Percentiles rank a stretch among this genome's conserved stretches.
These are phyloP conservation scores for Cerastoderma edule DNA, from an alignment of 2,888 invertebrate species.

Conservation along the genomic window DNA sequence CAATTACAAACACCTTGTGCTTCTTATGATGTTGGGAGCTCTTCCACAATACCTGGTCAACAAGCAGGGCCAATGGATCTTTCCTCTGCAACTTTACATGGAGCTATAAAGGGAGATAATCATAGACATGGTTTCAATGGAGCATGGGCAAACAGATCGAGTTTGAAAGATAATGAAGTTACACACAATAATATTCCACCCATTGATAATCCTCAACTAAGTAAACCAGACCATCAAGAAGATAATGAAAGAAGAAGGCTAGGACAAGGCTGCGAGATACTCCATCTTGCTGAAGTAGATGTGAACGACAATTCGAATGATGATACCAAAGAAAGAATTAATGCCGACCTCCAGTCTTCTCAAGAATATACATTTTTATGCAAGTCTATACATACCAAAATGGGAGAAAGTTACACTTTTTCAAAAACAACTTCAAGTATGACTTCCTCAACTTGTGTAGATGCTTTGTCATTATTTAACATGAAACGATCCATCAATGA, in stretches of 20 bases:
- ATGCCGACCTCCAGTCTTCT: background rate
- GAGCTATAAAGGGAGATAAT: background rate
- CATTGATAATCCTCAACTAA: background rate
- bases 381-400: slow-evolving; percentile 6
- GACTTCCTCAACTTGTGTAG: slow-evolving; percentile 6
- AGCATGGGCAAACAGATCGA: background rate
- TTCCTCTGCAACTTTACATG: background rate
- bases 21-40: no score
- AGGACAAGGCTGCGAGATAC: no score
- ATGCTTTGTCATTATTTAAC: slow-evolving; percentile 6
- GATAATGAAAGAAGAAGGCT: no score
- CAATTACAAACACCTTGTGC: no score
- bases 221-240: background rate
- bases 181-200: no score
- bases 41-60: no score
- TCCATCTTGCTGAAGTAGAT: no score
- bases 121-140: background rate
- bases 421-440: background rate
- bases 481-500: slow-evolving; percentile 17
- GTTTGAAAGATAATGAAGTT: background rate
- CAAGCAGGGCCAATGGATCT: background rate
- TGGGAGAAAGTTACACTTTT: background rate
- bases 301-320: background rate
- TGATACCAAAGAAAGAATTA: background rate
- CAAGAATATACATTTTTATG: slow-evolving; percentile 11